Percentiles rank a stretch among this genome's conserved stretches.
Evolutionary conservation across 2,888 invertebrate genomes (phyloP).

Genomic region (Campoplex nolae): DNA sequence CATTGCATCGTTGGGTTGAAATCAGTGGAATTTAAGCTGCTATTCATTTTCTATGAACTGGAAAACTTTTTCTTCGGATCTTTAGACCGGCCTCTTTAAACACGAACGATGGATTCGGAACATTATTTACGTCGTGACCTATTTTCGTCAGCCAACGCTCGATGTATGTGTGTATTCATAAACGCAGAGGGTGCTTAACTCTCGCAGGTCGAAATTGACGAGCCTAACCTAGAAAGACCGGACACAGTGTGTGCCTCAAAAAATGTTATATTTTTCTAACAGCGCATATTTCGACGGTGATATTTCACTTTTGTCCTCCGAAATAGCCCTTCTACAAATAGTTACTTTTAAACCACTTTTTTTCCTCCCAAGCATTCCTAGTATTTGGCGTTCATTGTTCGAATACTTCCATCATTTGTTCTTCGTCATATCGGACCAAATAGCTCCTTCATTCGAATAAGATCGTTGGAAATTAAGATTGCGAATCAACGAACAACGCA

Average conservation of each 20-base stretch:
- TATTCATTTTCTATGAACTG: not conserved
- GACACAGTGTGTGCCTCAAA: not conserved
- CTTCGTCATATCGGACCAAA: not conserved
- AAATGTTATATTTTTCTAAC: slow-evolving; percentile 7
- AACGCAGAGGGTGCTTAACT: not conserved
- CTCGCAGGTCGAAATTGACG: slow-evolving; percentile 28
- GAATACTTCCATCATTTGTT: not conserved
- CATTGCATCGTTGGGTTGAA: not conserved
- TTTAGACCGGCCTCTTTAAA: slow-evolving; percentile 5
- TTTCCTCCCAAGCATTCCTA: not conserved
- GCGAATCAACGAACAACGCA: not conserved
- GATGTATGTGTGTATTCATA: slow-evolving; percentile 7
- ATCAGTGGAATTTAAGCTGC: not conserved
- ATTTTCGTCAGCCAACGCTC: slow-evolving; percentile 29
- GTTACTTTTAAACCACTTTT: not conserved
- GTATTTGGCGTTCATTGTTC: not conserved
- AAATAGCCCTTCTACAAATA: not conserved
- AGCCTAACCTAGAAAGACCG: slow-evolving; percentile 8
- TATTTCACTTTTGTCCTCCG: not conserved
- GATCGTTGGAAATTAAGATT: not conserved
- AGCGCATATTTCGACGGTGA: not conserved
- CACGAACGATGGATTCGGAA: not conserved
- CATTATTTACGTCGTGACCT: slow-evolving; percentile 51
- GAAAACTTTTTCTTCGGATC: not conserved
- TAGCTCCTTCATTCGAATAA: not conserved